These are phyloP conservation scores for Sinocyclocheilus grahami DNA, from an alignment of 2,113 vertebrate genomes.

Conservation along the genomic window DNA sequence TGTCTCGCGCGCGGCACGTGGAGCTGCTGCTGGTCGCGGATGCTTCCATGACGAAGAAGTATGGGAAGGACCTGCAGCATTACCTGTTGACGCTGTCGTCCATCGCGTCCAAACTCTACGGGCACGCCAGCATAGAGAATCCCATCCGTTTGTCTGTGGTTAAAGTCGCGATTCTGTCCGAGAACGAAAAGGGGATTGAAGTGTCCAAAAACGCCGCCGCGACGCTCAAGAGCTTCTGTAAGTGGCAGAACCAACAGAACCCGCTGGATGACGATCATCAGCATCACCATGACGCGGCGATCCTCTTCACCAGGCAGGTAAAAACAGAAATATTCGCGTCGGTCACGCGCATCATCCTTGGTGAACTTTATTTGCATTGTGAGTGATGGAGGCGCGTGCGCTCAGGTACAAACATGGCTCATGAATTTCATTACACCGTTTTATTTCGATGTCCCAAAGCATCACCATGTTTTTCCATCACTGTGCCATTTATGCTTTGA, in stretches of 20 bases:
- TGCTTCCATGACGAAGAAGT: constrained; percentile 88
- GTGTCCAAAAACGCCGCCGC: constrained; percentile 91
- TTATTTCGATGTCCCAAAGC: too few relatives aligned
- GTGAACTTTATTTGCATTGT: too few relatives aligned
- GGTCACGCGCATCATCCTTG: too few relatives aligned
- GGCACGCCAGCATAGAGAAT: constrained; percentile 97
- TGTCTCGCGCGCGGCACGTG: constrained; percentile 91
- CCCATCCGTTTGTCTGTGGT: constrained; percentile 93
- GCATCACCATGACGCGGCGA: constrained; percentile 93
- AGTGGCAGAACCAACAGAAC: constrained; percentile 98
- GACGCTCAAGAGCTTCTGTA: constrained; percentile 96
- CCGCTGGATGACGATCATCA: constrained; percentile 87
- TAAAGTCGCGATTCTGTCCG: constrained; percentile 81
- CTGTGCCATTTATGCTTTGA: too few relatives aligned
- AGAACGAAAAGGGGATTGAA: constrained; percentile 87
- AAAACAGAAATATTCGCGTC: too few relatives aligned
- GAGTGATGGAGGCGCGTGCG: too few relatives aligned
- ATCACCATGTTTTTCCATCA: too few relatives aligned
- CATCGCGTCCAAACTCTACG: constrained; percentile 92
- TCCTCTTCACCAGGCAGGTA: constrained; percentile 96
- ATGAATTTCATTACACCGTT: too few relatives aligned
- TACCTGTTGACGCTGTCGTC: constrained; percentile 93
- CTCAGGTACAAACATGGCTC: too few relatives aligned
- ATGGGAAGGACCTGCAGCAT: constrained; percentile 89
- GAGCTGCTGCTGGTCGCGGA: constrained; percentile 97